Evolutionary conservation across 2,888 invertebrate genomes (phyloP), one percentile per base, ranked within the genome.

Genomic region (Drosophila mettleri): DNA sequence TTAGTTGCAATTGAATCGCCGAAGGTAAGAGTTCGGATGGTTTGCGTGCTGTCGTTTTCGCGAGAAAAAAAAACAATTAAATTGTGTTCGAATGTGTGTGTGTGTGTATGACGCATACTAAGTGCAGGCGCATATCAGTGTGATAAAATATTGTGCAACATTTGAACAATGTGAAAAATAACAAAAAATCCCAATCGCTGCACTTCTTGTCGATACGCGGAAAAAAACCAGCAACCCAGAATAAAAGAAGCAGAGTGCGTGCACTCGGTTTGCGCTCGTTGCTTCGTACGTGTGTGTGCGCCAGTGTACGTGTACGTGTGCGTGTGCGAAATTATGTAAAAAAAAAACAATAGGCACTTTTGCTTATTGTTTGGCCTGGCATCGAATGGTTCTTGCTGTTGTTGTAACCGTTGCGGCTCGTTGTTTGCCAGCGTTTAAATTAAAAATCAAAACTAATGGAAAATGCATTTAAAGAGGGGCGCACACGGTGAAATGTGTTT

Each of bases 291-390:
- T 41, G 39, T 62, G 53, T 59, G 48, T 53, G 53, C 39, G 51
- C n/a, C 29, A 8, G 38, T 46, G 58, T 24, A 39, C 45, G 45
- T 71, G 38, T 52, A 38, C 58, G 45, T 52, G 41, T 60, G 45
- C 39, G 57, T 59, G 76, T 80, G 81, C 81, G 46, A 83, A 83
- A 83, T 83, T 82, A 83, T 83, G 80, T 83, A 85, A 83, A 82
- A 78, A 75, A 81, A 85, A 83, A 77, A 75, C 75, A 82, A 84
- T 73, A 78, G 55, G 49, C 72, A 65, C 52, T 72, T 62, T 65
- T 72, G 72, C 60, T 54, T 66, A 75, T 75, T 69, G 75, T 73
- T 68, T 52, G 57, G 34, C 38, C 33, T 73, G 46, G 58, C 69
- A 54, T 63, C 68, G 33, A 54, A 61, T 67, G 29, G 29, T 48